Conservation (phyloP, 2,113 vertebrate genomes). For the Accipiter virgatus region DNA sequence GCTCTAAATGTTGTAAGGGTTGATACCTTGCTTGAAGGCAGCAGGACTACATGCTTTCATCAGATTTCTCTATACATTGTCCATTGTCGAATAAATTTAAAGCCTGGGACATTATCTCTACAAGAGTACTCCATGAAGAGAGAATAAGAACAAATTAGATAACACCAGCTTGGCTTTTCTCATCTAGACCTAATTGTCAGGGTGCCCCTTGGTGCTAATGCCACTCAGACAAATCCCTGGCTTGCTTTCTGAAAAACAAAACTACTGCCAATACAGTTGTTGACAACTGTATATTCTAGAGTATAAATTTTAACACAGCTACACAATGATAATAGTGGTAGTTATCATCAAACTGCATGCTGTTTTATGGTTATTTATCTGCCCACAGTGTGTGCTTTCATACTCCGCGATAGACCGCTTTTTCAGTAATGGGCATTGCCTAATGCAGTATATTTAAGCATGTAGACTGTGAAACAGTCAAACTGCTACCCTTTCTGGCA, state of each 20-base stretch:
- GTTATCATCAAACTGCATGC: background rate
- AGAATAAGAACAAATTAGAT: background rate
- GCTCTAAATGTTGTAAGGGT: background rate
- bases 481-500: background rate
- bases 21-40: background rate
- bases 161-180: background rate
- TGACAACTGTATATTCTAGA: background rate
- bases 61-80: background rate
- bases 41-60: background rate
- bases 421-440: background rate
- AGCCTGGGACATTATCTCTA: background rate
- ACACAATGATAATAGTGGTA: background rate
- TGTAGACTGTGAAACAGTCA: background rate
- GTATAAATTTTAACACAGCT: conserved; percentile 18
- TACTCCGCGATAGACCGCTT: background rate
- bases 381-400: conserved; percentile 33
- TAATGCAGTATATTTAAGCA: background rate
- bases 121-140: background rate
- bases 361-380: conserved; percentile 44
- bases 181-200: background rate
- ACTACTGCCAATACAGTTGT: background rate
- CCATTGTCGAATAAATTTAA: background rate
- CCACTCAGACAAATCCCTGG: background rate
- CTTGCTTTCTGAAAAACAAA: background rate
- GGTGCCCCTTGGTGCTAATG: background rate